A percentile compares a stretch with the other conserved stretches of the same genome.
Evolutionary conservation across 2,797 vertebrate genomes (phyloP).

Genomic region (Crypturellus tataupa): DNA sequence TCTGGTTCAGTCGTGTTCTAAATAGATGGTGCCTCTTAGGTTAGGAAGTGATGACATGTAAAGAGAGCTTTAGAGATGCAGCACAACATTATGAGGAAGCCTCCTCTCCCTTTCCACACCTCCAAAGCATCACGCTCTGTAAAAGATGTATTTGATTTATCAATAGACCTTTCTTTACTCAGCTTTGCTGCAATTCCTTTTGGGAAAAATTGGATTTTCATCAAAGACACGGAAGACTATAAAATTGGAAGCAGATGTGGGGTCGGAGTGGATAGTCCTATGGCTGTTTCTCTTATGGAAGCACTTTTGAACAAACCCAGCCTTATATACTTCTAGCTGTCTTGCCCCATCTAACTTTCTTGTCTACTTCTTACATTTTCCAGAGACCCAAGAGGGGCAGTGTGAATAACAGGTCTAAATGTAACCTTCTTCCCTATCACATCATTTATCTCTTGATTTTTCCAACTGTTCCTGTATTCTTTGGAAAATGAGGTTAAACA

Average conservation of each 20-base stretch:
- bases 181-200: slow-evolving; percentile 53
- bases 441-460: slow-evolving; percentile 29
- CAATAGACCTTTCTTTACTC: slow-evolving; percentile 67
- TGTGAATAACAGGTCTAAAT: slow-evolving; percentile 24
- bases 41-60: slow-evolving; percentile 35
- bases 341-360: slow-evolving; percentile 30
- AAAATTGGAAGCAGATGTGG: slow-evolving; percentile 75
- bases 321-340: slow-evolving; percentile 41
- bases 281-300: slow-evolving; percentile 42
- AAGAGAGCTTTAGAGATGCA: slow-evolving; percentile 30
- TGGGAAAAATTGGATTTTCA: slow-evolving; percentile 62
- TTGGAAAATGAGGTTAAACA: slow-evolving; percentile 30
- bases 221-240: slow-evolving; percentile 61
- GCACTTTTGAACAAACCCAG: slow-evolving; percentile 49
- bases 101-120: not conserved
- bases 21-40: not conserved
- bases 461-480: not conserved
- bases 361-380: slow-evolving; percentile 59
- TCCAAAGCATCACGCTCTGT: slow-evolving; percentile 32
- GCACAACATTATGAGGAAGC: slow-evolving; percentile 6
- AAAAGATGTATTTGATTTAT: slow-evolving; percentile 59
- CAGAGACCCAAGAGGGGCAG: slow-evolving; percentile 16
- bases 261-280: slow-evolving; percentile 24
- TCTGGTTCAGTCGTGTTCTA: not conserved
- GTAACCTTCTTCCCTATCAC: slow-evolving; percentile 27